These are phyloP conservation scores for Odontamblyopus rebecca DNA, from an alignment of 2,797 vertebrate genomes.

Conservation along the genomic window DNA sequence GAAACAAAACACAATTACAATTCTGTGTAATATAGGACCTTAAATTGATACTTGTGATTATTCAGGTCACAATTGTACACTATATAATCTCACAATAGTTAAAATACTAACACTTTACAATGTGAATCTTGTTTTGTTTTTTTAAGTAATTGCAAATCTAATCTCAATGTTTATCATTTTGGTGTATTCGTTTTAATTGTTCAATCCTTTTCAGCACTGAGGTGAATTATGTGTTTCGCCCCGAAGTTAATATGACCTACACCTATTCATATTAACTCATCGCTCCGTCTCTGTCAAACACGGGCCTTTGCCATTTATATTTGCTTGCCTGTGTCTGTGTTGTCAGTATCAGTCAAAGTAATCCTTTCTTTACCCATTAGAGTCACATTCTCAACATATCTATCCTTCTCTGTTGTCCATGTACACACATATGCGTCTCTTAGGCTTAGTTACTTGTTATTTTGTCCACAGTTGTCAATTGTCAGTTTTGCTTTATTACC, in stretches of 20 bases:
- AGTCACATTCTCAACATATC: slow-evolving; percentile 60
- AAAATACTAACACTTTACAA: too few relatives aligned
- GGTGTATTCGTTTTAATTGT: too few relatives aligned
- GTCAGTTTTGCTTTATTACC: neutral
- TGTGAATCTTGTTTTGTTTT: too few relatives aligned
- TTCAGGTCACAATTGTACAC: too few relatives aligned
- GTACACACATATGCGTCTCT: slow-evolving; percentile 65
- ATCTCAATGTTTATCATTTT: too few relatives aligned
- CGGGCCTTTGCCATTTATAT: slow-evolving; percentile 11
- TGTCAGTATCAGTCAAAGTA: slow-evolving; percentile 31
- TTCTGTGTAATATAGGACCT: too few relatives aligned
- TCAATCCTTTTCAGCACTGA: too few relatives aligned
- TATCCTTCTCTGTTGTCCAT: slow-evolving; percentile 55
- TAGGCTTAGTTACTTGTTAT: slow-evolving; percentile 7
- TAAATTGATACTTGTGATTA: neutral
- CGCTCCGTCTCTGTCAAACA: neutral
- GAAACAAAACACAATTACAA: too few relatives aligned
- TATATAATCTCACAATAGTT: too few relatives aligned
- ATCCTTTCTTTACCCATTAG: slow-evolving; percentile 26
- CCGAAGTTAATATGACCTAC: neutral
- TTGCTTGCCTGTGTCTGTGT: slow-evolving; percentile 15
- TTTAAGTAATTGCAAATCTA: too few relatives aligned
- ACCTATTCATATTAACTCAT: slow-evolving; percentile 4
- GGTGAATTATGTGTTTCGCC: neutral
- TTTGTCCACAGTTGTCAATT: slow-evolving; percentile 31